Conservation (phyloP, 2,888 invertebrate genomes). For the Flexamia atlantica region DNA sequence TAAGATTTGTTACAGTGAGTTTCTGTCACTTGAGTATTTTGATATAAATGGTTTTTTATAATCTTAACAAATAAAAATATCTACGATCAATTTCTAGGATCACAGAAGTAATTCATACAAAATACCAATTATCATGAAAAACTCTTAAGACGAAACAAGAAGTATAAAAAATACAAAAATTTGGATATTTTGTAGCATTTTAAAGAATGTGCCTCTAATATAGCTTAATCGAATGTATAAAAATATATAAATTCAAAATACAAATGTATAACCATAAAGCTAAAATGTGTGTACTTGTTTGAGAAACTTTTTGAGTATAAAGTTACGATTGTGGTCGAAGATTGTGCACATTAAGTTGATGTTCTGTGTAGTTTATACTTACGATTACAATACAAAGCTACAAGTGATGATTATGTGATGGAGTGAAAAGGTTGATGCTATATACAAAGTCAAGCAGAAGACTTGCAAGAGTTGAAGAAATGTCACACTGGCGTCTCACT, state of each 20-base stretch:
- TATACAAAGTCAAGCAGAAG: neutral
- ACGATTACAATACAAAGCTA: neutral
- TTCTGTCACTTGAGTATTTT: neutral
- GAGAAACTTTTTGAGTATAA: neutral
- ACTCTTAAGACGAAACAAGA: no score
- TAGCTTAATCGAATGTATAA: neutral
- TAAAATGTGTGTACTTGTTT: neutral
- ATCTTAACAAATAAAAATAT: neutral
- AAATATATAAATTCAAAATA: neutral
- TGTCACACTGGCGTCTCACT: slow-evolving; percentile 72
- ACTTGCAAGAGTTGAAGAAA: neutral
- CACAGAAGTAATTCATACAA: neutral
- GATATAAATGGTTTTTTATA: no score
- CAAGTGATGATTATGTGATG: neutral
- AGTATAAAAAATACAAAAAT: no score
- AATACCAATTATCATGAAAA: neutral
- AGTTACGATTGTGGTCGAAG: neutral
- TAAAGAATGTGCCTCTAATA: neutral
- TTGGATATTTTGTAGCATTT: neutral
- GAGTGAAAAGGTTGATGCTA: neutral
- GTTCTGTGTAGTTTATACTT: neutral
- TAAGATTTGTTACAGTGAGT: neutral
- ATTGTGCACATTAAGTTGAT: neutral
- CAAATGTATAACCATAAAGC: neutral
- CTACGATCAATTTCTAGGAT: neutral